Percentiles rank a stretch among this genome's conserved stretches.
phyloP scores from a whole-genome alignment of 1,140 invertebrate species.

The Bacillus rossius region DNA sequence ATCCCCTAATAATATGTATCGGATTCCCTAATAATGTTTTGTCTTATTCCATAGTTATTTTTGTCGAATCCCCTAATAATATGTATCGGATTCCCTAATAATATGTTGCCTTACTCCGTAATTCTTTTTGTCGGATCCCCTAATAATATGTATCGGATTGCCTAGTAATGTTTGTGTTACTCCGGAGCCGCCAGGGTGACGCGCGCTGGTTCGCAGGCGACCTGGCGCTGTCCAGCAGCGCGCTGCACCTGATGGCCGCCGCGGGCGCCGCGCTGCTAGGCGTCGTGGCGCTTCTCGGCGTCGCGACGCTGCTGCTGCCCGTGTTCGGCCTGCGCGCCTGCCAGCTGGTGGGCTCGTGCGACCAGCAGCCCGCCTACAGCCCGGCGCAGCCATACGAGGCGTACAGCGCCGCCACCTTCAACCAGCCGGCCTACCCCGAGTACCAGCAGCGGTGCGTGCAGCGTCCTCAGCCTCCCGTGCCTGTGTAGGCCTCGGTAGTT shows the following conservation, averaged over 20 bases:
- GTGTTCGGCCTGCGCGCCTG: slow-evolving; percentile 23
- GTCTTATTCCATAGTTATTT: no score
- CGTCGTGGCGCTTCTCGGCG: slow-evolving; percentile 14
- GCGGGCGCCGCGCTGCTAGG: slow-evolving; percentile 19
- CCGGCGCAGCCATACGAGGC: neutral
- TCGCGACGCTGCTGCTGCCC: slow-evolving; percentile 20
- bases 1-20: no score
- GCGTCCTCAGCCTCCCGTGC: no score
- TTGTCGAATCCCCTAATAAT: no score
- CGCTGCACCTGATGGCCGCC: slow-evolving; percentile 1
- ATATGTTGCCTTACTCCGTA: no score
- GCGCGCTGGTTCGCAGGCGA: neutral
- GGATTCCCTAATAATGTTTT: no score
- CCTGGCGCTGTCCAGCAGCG: slow-evolving; percentile 1
- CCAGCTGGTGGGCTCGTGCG: slow-evolving; percentile 23
- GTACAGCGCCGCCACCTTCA: slow-evolving; percentile 15
- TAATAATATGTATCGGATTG: no score
- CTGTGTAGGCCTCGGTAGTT: no score
- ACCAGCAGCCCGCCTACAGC: neutral
- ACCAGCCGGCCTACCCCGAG: neutral
- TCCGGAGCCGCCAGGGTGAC: no score
- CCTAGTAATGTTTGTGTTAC: no score
- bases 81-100: no score
- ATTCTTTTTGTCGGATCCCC: no score
- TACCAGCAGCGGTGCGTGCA: slow-evolving; percentile 22